Evolutionary conservation across 2,888 invertebrate genomes (phyloP).

Genomic region (Melanargia galathea): DNA sequence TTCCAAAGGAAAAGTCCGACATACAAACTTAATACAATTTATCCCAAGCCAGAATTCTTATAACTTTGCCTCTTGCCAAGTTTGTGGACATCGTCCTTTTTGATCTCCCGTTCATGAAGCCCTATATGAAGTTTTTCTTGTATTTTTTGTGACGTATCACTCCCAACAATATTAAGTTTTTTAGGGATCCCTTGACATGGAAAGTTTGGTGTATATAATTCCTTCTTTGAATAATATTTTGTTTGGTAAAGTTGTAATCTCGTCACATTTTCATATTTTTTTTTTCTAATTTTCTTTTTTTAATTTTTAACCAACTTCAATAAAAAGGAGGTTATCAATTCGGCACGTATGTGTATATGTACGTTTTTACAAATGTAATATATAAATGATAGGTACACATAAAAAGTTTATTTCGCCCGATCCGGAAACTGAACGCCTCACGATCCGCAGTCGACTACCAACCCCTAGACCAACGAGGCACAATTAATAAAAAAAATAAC

Average conservation of each 20-base stretch:
- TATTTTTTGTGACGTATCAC: conserved; percentile 51
- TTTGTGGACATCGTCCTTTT: conserved; percentile 54
- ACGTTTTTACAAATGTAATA: too few species aligned
- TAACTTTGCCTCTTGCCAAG: conserved; percentile 42
- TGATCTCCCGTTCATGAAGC: conserved; percentile 54
- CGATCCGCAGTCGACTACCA: too few species aligned
- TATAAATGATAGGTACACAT: too few species aligned
- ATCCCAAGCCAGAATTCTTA: conserved; percentile 50
- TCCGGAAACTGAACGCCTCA: too few species aligned
- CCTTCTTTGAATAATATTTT: conserved; percentile 16
- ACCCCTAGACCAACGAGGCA: too few species aligned
- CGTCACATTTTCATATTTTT: background rate
- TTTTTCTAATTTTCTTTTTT: background rate
- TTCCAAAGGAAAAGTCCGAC: conserved; percentile 22
- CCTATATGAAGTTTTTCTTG: conserved; percentile 54
- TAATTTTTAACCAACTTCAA: background rate
- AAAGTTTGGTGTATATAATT: conserved; percentile 19
- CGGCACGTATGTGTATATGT: too few species aligned
- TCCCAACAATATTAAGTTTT: conserved; percentile 36
- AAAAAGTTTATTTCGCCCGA: too few species aligned
- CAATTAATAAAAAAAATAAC: background rate
- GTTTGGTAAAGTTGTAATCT: background rate
- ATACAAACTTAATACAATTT: conserved; percentile 54
- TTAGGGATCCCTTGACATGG: conserved; percentile 18
- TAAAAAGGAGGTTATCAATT: too few species aligned